Evolutionary conservation across 64 coral and sea anemone species (phyloP), one percentile per base, ranked within the genome.

Genomic region (Montipora cactus): DNA sequence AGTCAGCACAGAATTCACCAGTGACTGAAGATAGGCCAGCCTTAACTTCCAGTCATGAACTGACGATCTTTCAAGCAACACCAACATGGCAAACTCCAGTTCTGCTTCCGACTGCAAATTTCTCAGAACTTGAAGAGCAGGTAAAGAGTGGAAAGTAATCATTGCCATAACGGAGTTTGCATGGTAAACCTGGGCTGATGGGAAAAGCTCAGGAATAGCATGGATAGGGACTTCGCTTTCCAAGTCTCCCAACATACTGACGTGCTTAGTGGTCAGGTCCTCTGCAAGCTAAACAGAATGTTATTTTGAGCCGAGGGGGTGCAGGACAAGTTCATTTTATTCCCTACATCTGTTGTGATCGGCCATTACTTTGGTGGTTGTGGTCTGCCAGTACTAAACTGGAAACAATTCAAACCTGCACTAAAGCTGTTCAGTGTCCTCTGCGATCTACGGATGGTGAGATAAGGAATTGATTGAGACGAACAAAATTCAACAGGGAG

Each of bases 11-110:
- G 44, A 73, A 66, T 74, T 12, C n/a, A 92, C 49, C 59, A 93
- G 46, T 44, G 82, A 81, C 19, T 64, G 73, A 7, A 93, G 48
- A 62, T 79, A 79, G 16, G 74, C 75, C 13, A 66, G 64, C 51
- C 92, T 88, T 15, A 88, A 51, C 84, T 79, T 77, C 92, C 92
- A 93, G 16, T 93, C 92, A 74, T 55, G 44, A 15, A 70, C 47
- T 19, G 92, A 57, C 14, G 92, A 67, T 81, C 83, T 49, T 49
- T 93, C 92, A 37, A 88, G 77, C 14, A 93, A 85, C 51, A 93
- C 15, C 14, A 79, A 50, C 10, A 88, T 9, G 0, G 92, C 92
- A 88, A 22, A 77, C 46, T 88, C 48, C 16, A 92, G 3, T 18
- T 80, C 81, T 5, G 11, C 21, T 47, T 0, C 50, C 20, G 76